A percentile compares a stretch with the other conserved stretches of the same genome.
Conservation (phyloP, 53 echinoderm and acorn worm genomes). For the Hippasteria phrygiana region DNA sequence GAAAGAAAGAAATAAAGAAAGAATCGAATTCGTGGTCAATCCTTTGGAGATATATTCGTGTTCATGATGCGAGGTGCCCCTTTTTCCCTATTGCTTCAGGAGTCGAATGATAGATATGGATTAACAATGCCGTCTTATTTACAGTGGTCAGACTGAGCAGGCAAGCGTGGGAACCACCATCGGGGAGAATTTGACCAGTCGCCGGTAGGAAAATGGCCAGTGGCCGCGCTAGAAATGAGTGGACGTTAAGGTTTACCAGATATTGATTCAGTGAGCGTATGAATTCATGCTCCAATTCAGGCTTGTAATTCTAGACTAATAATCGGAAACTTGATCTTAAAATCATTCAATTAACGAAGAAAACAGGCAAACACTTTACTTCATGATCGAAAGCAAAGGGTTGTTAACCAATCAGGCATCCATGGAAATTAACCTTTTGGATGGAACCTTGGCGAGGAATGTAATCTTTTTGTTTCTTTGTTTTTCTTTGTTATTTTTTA, state of each 20-base stretch:
- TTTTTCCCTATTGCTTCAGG: constrained; percentile 45
- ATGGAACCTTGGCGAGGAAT: too few relatives aligned
- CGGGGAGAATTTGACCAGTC: constrained; percentile 44
- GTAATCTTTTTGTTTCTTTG: too few relatives aligned
- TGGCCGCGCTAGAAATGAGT: constrained; percentile 6
- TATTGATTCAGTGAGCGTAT: not conserved
- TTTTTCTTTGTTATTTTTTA: too few relatives aligned
- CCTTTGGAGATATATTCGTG: not conserved
- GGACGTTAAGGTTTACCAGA: not conserved
- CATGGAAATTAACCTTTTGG: too few relatives aligned
- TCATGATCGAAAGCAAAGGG: too few relatives aligned
- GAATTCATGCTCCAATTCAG: not conserved
- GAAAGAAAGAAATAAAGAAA: too few relatives aligned
- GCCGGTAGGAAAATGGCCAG: constrained; percentile 36
- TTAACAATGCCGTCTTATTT: constrained; percentile 55
- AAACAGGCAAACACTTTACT: too few relatives aligned
- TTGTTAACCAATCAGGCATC: too few relatives aligned
- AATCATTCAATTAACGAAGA: not conserved
- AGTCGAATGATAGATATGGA: constrained; percentile 46
- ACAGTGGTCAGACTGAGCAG: constrained; percentile 13
- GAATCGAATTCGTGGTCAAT: not conserved
- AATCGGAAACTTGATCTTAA: constrained; percentile 16
- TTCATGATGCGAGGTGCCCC: not conserved
- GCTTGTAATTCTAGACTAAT: constrained; percentile 3
- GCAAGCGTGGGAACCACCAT: constrained; percentile 32